Base-by-base conservation (phyloP, 1,140 invertebrate species). In the Bombyx mandarina region DNA sequence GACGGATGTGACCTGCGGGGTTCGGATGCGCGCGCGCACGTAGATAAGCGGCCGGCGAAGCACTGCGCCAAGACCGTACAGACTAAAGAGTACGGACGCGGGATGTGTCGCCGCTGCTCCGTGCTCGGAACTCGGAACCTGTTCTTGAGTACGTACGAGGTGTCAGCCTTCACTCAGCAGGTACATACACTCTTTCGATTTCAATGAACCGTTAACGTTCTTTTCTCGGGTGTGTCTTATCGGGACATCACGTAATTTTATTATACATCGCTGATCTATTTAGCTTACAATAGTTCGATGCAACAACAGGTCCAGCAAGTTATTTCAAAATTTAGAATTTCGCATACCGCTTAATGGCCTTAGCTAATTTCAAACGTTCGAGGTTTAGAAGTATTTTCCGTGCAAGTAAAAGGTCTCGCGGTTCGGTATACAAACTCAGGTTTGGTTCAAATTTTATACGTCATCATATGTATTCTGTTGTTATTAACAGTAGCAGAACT, bases 121-220 rank as follows among this genome's bases (percentile, higher is more conserved):
- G 48, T 57, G 58, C 59, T 57, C 52, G 49, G 51, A 43, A 48
- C 69, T 64, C 61, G 66, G 75, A 85, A 86, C 80, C 75, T 79
- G 80, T 83, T 81, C 74, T 71, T 73, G 63, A 61, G 60, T 53
- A 47, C 61, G 60, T 53, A 47, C 61, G 63, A 64, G 67, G 62
- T 62, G 58, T 67, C 69, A 67, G 72, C 73, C 72, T 73, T 81
- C 74, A 74, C 72, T 75, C 69, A 62, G 62, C 60, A 61, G 58
- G 65, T 69, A 64, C 66, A 64, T 69, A 64, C 66, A 64, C 70
- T 82, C 76, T 84, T 82, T 85, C 75, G 78, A 76, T 87, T 85
- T 83, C 79, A 82, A 82, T 87, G 79, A 87, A 87, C 84, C 82
- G 82, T 85, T 85, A 82, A 82, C 72, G 73, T 72, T 76, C 69